These are phyloP conservation scores for Tapirus indicus DNA, from an alignment of 2,797 vertebrate genomes.

Conservation along the genomic window DNA sequence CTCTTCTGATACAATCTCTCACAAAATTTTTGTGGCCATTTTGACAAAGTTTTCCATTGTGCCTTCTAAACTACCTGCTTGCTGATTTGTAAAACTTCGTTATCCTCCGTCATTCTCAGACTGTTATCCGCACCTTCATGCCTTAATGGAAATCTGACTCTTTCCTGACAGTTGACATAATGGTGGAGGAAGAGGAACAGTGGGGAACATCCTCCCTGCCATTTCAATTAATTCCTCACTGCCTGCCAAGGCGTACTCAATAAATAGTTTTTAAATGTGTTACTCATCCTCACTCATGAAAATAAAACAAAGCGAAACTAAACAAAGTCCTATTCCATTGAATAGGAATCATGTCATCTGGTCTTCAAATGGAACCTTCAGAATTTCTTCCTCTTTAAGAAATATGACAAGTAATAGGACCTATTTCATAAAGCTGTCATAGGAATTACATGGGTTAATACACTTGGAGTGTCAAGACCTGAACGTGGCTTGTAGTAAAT, in stretches of 20 bases:
- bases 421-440: not conserved
- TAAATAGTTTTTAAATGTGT: not conserved
- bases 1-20: not conserved
- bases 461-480: not conserved
- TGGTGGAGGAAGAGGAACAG: not conserved
- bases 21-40: not conserved
- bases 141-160: not conserved
- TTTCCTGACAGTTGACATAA: not conserved
- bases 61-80: not conserved
- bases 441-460: not conserved
- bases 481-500: not conserved
- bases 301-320: slow-evolving; percentile 8
- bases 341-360: not conserved
- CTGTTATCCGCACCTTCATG: not conserved
- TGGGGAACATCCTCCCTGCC: accelerated
- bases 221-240: not conserved
- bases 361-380: not conserved
- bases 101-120: not conserved
- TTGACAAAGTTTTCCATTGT: not conserved
- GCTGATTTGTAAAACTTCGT: not conserved
- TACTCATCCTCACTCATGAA: not conserved
- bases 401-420: not conserved
- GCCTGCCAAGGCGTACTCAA: not conserved
- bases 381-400: not conserved
- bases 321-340: not conserved